Evolutionary conservation across 2,888 invertebrate genomes (phyloP).

Genomic region (Campopleginae sp.): DNA sequence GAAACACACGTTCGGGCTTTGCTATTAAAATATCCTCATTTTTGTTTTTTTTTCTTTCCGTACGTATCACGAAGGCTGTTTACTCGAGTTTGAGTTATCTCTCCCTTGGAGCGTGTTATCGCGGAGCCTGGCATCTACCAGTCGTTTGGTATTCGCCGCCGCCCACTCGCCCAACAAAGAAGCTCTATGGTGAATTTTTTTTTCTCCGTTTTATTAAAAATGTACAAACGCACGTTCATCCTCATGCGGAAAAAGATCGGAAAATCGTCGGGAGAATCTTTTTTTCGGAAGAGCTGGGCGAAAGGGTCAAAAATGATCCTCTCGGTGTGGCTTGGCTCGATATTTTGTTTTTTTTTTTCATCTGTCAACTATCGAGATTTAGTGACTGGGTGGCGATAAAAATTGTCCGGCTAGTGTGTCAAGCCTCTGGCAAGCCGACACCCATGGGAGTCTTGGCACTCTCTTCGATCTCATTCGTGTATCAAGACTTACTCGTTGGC

Average conservation of each 20-base stretch:
- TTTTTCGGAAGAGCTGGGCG: too few relatives aligned
- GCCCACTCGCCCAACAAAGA: slow-evolving; percentile 22
- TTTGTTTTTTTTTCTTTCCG: slow-evolving; percentile 38
- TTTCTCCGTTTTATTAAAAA: not conserved
- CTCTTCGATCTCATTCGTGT: slow-evolving; percentile 8
- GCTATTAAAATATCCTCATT: slow-evolving; percentile 54
- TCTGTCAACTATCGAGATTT: not conserved
- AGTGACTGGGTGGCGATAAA: not conserved
- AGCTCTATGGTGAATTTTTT: not conserved
- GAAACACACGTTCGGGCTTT: not conserved
- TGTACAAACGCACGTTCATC: not conserved
- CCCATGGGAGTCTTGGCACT: slow-evolving; percentile 72
- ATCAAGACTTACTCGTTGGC: slow-evolving; percentile 15
- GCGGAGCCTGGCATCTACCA: slow-evolving; percentile 31
- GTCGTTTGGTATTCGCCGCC: slow-evolving; percentile 25
- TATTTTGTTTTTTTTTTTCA: not conserved
- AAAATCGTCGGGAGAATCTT: not conserved
- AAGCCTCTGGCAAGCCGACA: slow-evolving; percentile 67
- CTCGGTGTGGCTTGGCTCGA: too few relatives aligned
- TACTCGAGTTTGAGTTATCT: slow-evolving; percentile 58
- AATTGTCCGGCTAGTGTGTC: slow-evolving; percentile 25
- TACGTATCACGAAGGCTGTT: slow-evolving; percentile 42
- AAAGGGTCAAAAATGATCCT: too few relatives aligned
- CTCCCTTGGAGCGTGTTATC: slow-evolving; percentile 56
- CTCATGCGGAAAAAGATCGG: not conserved